Conservation (phyloP, 1,140 invertebrate species). For the Drosophila punjabiensis region DNA sequence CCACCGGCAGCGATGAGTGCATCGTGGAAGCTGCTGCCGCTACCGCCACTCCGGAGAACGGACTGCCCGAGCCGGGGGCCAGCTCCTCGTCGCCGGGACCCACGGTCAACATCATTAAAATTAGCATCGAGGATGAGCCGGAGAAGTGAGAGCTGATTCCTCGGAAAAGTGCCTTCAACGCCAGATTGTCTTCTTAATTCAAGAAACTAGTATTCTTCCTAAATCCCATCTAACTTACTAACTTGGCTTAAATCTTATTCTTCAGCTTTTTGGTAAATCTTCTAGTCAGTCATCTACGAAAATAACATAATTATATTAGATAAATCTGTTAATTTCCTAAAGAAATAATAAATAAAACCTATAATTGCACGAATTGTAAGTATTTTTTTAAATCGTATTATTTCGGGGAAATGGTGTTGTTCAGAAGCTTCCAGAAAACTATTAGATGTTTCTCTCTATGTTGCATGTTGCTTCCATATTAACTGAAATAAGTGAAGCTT, state of each 20-base stretch:
- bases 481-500: no score
- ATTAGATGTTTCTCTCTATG: no score
- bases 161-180: constrained; percentile 33
- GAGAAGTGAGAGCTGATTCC: constrained; percentile 8
- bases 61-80: constrained; percentile 38
- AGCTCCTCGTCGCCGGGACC: constrained; percentile 27
- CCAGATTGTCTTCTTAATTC: constrained; percentile 64
- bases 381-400: constrained; percentile 4
- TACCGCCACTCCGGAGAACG: constrained; percentile 39
- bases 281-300: constrained; percentile 1
- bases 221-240: constrained; percentile 7
- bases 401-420: not conserved
- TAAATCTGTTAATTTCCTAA: constrained; percentile 19
- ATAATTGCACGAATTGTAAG: constrained; percentile 18
- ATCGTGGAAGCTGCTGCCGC: constrained; percentile 79
- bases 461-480: no score
- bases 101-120: constrained; percentile 69
- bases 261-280: constrained; percentile 28
- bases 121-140: constrained; percentile 63
- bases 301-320: constrained; percentile 9
- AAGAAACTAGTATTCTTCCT: constrained; percentile 38
- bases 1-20: constrained; percentile 88
- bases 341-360: constrained; percentile 43
- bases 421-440: no score
- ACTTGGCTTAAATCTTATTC: constrained; percentile 53